Conservation (phyloP, 2,797 vertebrate genomes). For the Thunnus albacares region DNA sequence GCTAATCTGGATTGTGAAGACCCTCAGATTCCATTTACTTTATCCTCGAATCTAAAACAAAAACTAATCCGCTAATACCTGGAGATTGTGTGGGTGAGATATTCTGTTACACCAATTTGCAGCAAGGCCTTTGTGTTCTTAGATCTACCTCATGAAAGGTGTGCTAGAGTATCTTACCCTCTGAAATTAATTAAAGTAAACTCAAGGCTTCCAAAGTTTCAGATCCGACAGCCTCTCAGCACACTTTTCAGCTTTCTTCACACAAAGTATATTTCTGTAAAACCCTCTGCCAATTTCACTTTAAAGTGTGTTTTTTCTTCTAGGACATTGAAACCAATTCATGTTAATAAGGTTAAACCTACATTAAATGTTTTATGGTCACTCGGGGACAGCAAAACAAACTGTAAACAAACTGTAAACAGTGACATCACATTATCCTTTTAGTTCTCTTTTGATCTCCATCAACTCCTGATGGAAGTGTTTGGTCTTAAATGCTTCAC, state of each 20-base stretch:
- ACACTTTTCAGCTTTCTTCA: slow-evolving; percentile 63
- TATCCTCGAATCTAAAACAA: slow-evolving; percentile 68
- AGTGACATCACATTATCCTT: background rate
- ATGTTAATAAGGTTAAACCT: slow-evolving; percentile 10
- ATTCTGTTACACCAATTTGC: slow-evolving; percentile 55
- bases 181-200: slow-evolving; percentile 70
- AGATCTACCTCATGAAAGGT: slow-evolving; percentile 62
- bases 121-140: slow-evolving; percentile 74
- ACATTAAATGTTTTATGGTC: background rate
- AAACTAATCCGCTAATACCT: slow-evolving; percentile 38
- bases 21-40: slow-evolving; percentile 56
- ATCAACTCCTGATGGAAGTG: background rate
- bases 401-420: background rate
- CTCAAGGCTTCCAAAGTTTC: slow-evolving; percentile 54
- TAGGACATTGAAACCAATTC: slow-evolving; percentile 48
- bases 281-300: slow-evolving; percentile 50
- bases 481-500: background rate
- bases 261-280: slow-evolving; percentile 50
- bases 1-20: slow-evolving; percentile 59
- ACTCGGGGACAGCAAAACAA: background rate
- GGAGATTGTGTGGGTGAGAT: slow-evolving; percentile 41
- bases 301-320: slow-evolving; percentile 47
- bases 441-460: background rate
- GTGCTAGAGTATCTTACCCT: slow-evolving; percentile 50
- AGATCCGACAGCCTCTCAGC: slow-evolving; percentile 55